Evolutionary conservation across 2,888 invertebrate genomes (phyloP).

Genomic region (Drosophila percnosoma): DNA sequence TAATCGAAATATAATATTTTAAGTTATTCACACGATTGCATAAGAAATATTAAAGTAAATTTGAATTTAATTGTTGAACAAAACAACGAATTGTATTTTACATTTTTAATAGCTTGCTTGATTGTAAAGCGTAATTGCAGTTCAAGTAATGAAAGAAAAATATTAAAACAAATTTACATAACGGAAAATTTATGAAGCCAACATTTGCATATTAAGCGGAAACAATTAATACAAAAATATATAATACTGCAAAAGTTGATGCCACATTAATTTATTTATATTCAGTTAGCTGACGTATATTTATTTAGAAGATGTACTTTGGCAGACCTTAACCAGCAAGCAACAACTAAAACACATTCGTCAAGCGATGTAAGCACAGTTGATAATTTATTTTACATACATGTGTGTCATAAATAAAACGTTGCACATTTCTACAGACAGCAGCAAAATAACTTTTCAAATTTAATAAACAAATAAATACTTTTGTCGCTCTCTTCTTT

Average conservation of each 20-base stretch:
- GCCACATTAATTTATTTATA: background rate
- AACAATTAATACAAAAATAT: conserved; percentile 19
- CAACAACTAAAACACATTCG: background rate
- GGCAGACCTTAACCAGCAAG: too few relatives aligned
- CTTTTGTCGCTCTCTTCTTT: conserved; percentile 18
- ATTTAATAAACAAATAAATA: conserved; percentile 10
- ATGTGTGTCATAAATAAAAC: conserved; percentile 18
- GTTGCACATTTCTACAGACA: conserved; percentile 12
- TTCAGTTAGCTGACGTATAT: background rate
- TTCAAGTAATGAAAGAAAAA: conserved; percentile 5
- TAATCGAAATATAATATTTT: background rate
- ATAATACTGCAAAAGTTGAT: background rate
- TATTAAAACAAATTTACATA: conserved; percentile 16
- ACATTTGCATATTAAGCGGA: conserved; percentile 23
- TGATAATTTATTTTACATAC: conserved; percentile 1
- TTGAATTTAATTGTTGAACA: background rate
- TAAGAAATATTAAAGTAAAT: background rate
- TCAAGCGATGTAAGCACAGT: background rate
- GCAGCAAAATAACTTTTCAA: conserved; percentile 2
- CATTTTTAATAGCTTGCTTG: background rate
- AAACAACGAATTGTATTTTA: background rate
- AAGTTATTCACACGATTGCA: background rate
- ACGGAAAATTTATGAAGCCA: background rate
- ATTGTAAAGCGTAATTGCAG: conserved; percentile 1
- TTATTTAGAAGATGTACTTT: background rate